Evolutionary conservation across 2,113 vertebrate species (phyloP).

Genomic region (Gila orcuttii): DNA sequence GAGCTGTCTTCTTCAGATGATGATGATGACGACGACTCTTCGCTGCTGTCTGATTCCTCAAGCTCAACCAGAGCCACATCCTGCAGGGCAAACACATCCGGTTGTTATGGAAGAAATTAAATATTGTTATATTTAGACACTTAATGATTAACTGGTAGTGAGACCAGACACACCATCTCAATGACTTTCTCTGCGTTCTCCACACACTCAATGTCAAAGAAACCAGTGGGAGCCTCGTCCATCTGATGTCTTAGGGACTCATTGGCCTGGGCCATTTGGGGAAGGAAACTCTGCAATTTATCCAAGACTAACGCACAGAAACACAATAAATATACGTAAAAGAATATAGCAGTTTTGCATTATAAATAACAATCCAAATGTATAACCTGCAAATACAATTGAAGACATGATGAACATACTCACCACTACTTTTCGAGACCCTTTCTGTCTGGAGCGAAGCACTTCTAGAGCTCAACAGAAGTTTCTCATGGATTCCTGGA

Average conservation of each 20-base stretch:
- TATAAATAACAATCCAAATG: not conserved
- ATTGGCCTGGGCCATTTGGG: slow-evolving; percentile 89
- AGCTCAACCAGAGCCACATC: slow-evolving; percentile 89
- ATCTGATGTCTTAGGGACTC: slow-evolving; percentile 84
- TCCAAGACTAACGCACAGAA: slow-evolving; percentile 79
- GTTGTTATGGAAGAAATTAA: not conserved
- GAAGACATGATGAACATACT: slow-evolving; percentile 62
- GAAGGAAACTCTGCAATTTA: slow-evolving; percentile 86
- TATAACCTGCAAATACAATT: not conserved
- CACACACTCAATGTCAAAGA: slow-evolving; percentile 86
- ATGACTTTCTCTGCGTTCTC: slow-evolving; percentile 81
- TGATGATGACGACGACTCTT: slow-evolving; percentile 43
- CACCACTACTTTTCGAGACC: slow-evolving; percentile 84
- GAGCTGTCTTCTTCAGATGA: slow-evolving; percentile 68
- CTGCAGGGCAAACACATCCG: slow-evolving; percentile 63
- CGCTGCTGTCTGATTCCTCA: slow-evolving; percentile 71
- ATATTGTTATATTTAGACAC: not conserved
- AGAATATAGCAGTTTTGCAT: not conserved
- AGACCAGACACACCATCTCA: slow-evolving; percentile 84
- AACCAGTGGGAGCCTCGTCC: slow-evolving; percentile 72
- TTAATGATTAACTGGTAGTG: not conserved
- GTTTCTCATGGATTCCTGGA: slow-evolving; percentile 82
- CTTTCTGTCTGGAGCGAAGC: slow-evolving; percentile 77
- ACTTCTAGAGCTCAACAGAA: slow-evolving; percentile 80
- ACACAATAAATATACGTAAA: not conserved